Evolutionary conservation across 2,888 invertebrate genomes (phyloP).

Genomic region (Mesorhabditis sp.): DNA sequence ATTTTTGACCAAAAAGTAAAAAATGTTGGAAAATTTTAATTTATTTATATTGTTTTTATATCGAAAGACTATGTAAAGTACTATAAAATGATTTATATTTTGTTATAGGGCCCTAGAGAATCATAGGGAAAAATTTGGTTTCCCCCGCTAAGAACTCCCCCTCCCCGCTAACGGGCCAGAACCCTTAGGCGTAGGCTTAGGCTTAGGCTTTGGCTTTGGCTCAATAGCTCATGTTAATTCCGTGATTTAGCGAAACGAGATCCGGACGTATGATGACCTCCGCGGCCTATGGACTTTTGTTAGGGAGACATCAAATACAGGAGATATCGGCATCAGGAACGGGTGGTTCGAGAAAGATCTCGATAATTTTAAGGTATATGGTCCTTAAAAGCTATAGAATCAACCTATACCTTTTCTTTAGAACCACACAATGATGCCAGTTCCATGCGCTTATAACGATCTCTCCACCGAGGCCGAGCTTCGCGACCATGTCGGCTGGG

Average conservation of each 20-base stretch:
- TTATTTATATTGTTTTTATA: too few species aligned
- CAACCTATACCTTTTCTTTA: constrained; percentile 20
- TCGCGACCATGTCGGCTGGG: constrained; percentile 88
- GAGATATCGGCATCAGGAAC: constrained; percentile 73
- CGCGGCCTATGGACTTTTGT: constrained; percentile 91
- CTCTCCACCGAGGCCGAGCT: constrained; percentile 76
- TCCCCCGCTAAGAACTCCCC: too few species aligned
- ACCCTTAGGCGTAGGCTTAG: too few species aligned
- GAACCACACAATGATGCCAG: constrained; percentile 73
- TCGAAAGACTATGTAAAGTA: too few species aligned
- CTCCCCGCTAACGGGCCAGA: too few species aligned
- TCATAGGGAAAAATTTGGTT: too few species aligned
- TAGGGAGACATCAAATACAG: constrained; percentile 70
- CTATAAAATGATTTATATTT: too few species aligned
- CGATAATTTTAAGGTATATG: constrained; percentile 57
- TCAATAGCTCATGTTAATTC: too few species aligned
- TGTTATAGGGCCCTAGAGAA: too few species aligned
- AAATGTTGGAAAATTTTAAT: too few species aligned
- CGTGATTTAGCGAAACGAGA: constrained; percentile 71
- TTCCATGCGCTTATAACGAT: constrained; percentile 92
- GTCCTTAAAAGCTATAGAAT: not conserved
- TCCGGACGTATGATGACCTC: constrained; percentile 74
- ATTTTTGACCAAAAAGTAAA: too few species aligned
- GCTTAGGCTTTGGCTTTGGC: too few species aligned
- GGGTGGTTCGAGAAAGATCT: constrained; percentile 76